Conservation (phyloP, 2,888 invertebrate species). For the Antheraea yamamai region DNA sequence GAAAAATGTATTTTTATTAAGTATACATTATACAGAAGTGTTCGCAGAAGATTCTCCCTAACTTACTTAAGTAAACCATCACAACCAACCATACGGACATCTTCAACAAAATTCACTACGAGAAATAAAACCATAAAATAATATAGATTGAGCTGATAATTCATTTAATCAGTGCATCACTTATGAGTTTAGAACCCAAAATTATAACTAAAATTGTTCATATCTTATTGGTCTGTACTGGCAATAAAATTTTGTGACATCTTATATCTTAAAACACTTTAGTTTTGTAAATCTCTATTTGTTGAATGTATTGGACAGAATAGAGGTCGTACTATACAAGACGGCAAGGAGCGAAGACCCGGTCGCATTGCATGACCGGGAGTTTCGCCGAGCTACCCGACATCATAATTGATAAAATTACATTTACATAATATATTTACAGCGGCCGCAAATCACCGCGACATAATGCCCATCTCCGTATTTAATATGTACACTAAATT, state of each 20-base stretch:
- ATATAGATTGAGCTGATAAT: constrained; percentile 68
- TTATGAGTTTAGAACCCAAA: constrained; percentile 69
- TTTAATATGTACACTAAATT: constrained; percentile 80
- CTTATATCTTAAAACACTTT: constrained; percentile 68
- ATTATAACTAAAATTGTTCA: constrained; percentile 68
- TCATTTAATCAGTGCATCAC: constrained; percentile 63
- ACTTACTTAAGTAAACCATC: constrained; percentile 82
- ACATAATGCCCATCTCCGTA: constrained; percentile 80
- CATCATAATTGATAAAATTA: constrained; percentile 67
- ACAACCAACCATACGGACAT: constrained; percentile 82
- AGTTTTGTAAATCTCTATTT: constrained; percentile 73
- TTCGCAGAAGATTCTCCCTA: constrained; percentile 71
- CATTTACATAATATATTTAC: constrained; percentile 80
- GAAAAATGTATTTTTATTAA: constrained; percentile 55
- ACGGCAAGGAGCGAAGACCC: constrained; percentile 40
- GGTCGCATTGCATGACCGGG: constrained; percentile 29
- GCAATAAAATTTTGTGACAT: constrained; percentile 76
- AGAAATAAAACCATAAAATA: constrained; percentile 63
- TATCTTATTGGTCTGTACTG: constrained; percentile 69
- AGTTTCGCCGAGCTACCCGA: constrained; percentile 47
- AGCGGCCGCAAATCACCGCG: constrained; percentile 68
- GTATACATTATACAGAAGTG: constrained; percentile 61
- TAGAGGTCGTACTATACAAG: constrained; percentile 65
- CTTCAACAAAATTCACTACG: constrained; percentile 69
- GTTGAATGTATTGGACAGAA: constrained; percentile 76